Evolutionary conservation across 2,888 invertebrate genomes (phyloP).

Genomic region (Eristalis pertinax): DNA sequence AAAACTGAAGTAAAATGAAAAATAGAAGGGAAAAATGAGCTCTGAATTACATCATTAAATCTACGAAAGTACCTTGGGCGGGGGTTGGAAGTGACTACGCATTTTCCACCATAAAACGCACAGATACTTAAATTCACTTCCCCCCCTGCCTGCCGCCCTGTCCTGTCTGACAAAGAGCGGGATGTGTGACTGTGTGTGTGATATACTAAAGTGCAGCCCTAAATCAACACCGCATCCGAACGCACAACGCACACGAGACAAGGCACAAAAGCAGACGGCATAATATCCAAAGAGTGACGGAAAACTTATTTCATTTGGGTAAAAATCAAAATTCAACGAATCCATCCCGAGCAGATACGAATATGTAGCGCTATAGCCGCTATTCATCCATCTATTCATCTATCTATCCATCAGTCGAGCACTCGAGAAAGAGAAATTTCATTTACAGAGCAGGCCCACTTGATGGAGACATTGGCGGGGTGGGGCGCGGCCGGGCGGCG

Average conservation of each 20-base stretch:
- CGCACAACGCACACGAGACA: slow-evolving; percentile 39
- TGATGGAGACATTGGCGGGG: slow-evolving; percentile 33
- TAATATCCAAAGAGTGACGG: slow-evolving; percentile 38
- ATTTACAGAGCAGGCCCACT: slow-evolving; percentile 52
- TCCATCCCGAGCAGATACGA: slow-evolving; percentile 20
- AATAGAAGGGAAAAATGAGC: slow-evolving; percentile 3
- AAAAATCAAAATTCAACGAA: slow-evolving; percentile 66
- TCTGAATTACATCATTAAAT: slow-evolving; percentile 65
- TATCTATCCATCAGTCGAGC: slow-evolving; percentile 63
- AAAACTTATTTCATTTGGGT: slow-evolving; percentile 61
- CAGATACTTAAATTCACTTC: slow-evolving; percentile 42
- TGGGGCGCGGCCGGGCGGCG: not conserved
- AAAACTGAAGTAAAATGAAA: slow-evolving; percentile 29
- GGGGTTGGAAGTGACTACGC: slow-evolving; percentile 63
- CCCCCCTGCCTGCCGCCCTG: not conserved
- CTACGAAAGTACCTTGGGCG: slow-evolving; percentile 45
- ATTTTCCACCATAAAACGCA: slow-evolving; percentile 55
- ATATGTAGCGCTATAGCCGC: not conserved
- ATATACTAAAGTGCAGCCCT: slow-evolving; percentile 65
- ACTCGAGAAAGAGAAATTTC: slow-evolving; percentile 63
- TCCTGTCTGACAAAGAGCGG: not conserved
- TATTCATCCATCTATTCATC: slow-evolving; percentile 40
- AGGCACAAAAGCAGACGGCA: no score
- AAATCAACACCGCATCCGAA: slow-evolving; percentile 62
- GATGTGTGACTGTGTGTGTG: not conserved